Percentiles rank a stretch among this genome's conserved stretches.
Conservation (phyloP, 2,888 invertebrate genomes). For the Autographa gamma region DNA sequence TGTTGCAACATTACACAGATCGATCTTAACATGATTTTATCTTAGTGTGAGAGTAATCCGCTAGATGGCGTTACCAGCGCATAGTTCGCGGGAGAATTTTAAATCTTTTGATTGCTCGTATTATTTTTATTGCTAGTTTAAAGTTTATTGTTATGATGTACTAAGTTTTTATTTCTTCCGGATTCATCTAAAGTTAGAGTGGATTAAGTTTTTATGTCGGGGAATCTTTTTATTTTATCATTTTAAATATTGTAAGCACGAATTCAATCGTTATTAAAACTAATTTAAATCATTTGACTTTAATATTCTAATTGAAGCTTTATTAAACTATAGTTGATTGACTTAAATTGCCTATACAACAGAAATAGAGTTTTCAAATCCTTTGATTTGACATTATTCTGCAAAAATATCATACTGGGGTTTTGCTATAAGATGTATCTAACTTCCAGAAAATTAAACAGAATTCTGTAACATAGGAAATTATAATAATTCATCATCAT, state of each 20-base stretch:
- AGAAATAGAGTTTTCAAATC: too few relatives aligned
- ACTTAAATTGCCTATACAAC: too few relatives aligned
- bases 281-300: too few relatives aligned
- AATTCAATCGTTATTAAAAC: too few relatives aligned
- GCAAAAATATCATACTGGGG: too few relatives aligned
- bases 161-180: conserved; percentile 1
- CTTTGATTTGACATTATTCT: too few relatives aligned
- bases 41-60: conserved; percentile 21
- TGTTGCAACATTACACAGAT: conserved; percentile 23
- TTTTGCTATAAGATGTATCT: too few relatives aligned
- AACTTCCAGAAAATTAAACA: too few relatives aligned
- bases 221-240: not conserved
- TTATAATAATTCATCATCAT: too few relatives aligned
- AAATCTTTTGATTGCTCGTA: not conserved
- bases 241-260: not conserved
- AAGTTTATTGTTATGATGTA: conserved; percentile 5
- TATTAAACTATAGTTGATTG: too few relatives aligned
- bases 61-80: conserved; percentile 49
- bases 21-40: conserved; percentile 7
- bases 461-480: too few relatives aligned
- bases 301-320: too few relatives aligned
- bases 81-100: conserved; percentile 11
- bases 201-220: not conserved
- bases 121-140: not conserved
- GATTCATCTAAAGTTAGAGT: not conserved